Conservation (phyloP, 1,140 invertebrate species). For the Drosophila sucinea region DNA sequence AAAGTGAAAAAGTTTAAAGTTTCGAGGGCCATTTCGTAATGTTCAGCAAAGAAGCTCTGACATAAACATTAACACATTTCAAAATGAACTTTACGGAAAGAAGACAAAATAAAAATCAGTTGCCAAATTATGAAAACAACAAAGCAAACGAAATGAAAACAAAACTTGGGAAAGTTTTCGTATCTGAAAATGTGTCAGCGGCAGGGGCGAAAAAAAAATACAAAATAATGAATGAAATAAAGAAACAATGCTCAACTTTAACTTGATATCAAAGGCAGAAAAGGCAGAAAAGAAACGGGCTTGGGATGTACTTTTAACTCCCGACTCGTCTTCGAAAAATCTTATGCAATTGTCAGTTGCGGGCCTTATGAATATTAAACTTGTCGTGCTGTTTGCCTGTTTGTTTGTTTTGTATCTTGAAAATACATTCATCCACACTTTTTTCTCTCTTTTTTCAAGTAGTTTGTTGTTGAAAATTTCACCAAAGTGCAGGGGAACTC, state of each 20-base stretch:
- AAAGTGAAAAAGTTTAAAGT: constrained; percentile 17
- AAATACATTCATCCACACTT: not conserved
- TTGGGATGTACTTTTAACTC: constrained; percentile 1
- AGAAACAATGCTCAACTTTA: constrained; percentile 17
- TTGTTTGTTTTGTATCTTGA: constrained; percentile 10
- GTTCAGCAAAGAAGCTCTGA: constrained; percentile 23
- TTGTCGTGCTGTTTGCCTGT: constrained; percentile 2
- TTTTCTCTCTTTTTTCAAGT: not conserved
- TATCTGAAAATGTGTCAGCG: constrained; percentile 49
- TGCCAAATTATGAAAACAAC: constrained; percentile 51
- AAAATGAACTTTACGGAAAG: constrained; percentile 69
- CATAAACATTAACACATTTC: constrained; percentile 35
- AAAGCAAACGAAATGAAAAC: constrained; percentile 18
- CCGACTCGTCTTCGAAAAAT: not conserved
- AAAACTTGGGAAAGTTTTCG: constrained; percentile 42
- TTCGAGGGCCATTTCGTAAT: constrained; percentile 17
- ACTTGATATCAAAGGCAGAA: constrained; percentile 1
- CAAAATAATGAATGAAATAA: constrained; percentile 6
- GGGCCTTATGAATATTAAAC: constrained; percentile 5
- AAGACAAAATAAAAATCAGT: constrained; percentile 36
- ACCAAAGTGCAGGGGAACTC: not conserved
- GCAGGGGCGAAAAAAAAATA: not conserved
- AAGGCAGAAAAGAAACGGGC: not conserved
- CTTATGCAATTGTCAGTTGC: constrained; percentile 5
- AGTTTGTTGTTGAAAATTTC: constrained; percentile 8